phyloP scores from a whole-genome alignment of 1,140 invertebrate genomes.

The Drosophila pseudoobscura region DNA sequence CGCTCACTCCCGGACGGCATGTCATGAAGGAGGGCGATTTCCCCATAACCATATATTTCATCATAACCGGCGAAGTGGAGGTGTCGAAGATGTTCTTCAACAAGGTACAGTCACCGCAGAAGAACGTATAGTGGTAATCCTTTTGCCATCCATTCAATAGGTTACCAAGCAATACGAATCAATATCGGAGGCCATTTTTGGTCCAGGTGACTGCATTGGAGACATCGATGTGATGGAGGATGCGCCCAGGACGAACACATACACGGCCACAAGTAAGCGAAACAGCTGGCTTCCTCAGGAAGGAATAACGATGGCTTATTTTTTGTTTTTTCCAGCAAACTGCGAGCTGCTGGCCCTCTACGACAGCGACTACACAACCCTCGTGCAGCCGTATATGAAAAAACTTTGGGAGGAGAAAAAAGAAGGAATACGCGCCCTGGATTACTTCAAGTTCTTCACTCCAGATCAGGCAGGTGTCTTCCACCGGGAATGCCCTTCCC shows the following conservation, averaged over 20 bases:
- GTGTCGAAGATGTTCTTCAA: slow-evolving; percentile 41
- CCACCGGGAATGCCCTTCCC: too few relatives aligned
- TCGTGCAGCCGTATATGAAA: slow-evolving; percentile 43
- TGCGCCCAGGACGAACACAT: slow-evolving; percentile 39
- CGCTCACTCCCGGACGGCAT: slow-evolving; percentile 29
- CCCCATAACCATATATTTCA: slow-evolving; percentile 51
- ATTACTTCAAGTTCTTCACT: slow-evolving; percentile 65
- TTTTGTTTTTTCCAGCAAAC: slow-evolving; percentile 20
- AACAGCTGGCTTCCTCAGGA: too few relatives aligned
- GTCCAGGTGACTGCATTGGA: slow-evolving; percentile 60
- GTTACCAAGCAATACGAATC: background rate
- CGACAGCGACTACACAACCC: slow-evolving; percentile 47
- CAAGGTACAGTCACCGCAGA: slow-evolving; percentile 25
- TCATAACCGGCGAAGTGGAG: slow-evolving; percentile 61
- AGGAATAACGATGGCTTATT: too few relatives aligned
- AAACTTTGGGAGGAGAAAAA: slow-evolving; percentile 71
- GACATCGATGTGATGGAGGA: slow-evolving; percentile 59
- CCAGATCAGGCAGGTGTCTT: slow-evolving; percentile 53
- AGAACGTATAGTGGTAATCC: background rate
- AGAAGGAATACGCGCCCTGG: slow-evolving; percentile 49
- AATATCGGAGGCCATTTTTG: slow-evolving; percentile 52
- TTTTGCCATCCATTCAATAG: background rate
- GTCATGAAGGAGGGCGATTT: slow-evolving; percentile 41
- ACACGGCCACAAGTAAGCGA: slow-evolving; percentile 35
- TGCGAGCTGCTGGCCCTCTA: slow-evolving; percentile 64